Conservation (phyloP, 2,888 invertebrate genomes). For the Antitype chi region DNA sequence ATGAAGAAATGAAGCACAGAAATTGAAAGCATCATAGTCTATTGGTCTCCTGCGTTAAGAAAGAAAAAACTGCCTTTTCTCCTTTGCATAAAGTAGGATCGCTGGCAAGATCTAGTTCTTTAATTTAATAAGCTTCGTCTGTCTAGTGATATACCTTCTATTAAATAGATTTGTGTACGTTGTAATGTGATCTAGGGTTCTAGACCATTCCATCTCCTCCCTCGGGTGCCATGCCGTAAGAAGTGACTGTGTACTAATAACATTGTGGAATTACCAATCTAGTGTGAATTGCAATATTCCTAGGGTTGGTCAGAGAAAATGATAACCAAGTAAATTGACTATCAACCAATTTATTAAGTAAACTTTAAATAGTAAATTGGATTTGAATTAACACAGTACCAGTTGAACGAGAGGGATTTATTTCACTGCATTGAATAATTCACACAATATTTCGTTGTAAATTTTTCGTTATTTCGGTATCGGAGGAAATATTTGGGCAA, state of each 20-base stretch:
- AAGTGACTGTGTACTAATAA: slow-evolving; percentile 50
- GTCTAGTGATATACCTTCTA: slow-evolving; percentile 11
- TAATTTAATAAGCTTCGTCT: slow-evolving; percentile 14
- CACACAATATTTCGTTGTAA: not conserved
- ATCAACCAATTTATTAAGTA: not conserved
- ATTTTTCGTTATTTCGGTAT: not conserved
- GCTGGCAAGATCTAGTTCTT: not conserved
- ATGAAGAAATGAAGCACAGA: not conserved
- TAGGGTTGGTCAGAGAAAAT: slow-evolving; percentile 21
- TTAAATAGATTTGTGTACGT: slow-evolving; percentile 23
- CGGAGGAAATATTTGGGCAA: too few relatives aligned
- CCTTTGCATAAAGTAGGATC: not conserved
- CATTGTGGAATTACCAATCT: slow-evolving; percentile 35
- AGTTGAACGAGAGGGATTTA: not conserved
- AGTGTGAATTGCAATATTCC: slow-evolving; percentile 35
- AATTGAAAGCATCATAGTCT: not conserved
- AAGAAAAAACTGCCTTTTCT: not conserved
- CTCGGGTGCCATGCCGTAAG: slow-evolving; percentile 50
- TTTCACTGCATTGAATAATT: not conserved
- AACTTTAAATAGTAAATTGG: not conserved
- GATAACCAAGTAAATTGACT: too few relatives aligned
- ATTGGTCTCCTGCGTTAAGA: too few relatives aligned
- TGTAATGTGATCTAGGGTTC: slow-evolving; percentile 42
- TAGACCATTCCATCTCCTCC: slow-evolving; percentile 32
- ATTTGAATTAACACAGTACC: not conserved